Conservation (phyloP, 2,797 vertebrate genomes). For the Mus caroli region DNA sequence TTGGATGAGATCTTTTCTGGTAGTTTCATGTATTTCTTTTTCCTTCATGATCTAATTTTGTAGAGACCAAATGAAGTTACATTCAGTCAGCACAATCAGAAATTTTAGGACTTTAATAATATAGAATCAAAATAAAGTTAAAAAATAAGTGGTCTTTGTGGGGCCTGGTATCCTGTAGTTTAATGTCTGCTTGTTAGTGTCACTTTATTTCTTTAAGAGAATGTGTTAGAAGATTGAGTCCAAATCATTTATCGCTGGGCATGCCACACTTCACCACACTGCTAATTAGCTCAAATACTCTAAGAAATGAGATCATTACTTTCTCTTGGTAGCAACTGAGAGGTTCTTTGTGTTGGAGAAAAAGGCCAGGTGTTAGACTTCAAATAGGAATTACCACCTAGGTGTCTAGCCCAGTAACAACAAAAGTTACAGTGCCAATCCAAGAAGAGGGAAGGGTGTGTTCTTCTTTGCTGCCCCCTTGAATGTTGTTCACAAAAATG, state of each 20-base stretch:
- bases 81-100: not conserved
- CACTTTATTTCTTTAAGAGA: conserved; percentile 25
- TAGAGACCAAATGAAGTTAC: not conserved
- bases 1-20: not conserved
- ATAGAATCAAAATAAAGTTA: not conserved
- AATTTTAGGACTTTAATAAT: not conserved
- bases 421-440: conserved; percentile 17
- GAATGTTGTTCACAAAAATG: not conserved
- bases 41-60: not conserved
- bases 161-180: not conserved
- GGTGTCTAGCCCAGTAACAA: conserved; percentile 19
- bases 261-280: conserved; percentile 29
- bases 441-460: not conserved
- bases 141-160: not conserved
- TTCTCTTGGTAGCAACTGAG: conserved; percentile 48
- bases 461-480: not conserved
- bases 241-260: conserved; percentile 44
- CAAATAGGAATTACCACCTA: conserved; percentile 40
- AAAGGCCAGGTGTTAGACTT: conserved; percentile 61
- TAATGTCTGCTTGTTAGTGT: conserved; percentile 12
- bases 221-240: conserved; percentile 19
- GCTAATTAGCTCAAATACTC: conserved; percentile 62
- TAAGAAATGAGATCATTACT: conserved; percentile 62
- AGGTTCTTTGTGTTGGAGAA: conserved; percentile 46
- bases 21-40: not conserved